Evolutionary conservation across 2,888 invertebrate species (phyloP), one percentile per base, ranked within the genome.

Genomic region (Euproctis similis): DNA sequence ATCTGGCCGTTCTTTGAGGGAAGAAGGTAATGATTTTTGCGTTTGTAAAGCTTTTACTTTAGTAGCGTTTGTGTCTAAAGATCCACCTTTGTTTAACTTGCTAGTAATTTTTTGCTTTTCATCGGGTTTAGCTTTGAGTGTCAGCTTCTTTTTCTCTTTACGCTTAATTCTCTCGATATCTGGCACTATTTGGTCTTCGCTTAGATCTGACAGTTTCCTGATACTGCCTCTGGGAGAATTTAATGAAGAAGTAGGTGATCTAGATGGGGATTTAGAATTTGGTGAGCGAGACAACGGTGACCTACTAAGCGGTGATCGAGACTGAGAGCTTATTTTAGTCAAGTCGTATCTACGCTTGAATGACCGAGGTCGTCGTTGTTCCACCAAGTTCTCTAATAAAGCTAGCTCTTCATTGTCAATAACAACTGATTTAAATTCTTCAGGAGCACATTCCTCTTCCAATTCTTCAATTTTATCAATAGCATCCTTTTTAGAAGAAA

Each of bases 381-480:
- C 82, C 1, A 81, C 70, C 29, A 89, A 66, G 43, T 87, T 84
- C 46, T 88, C 86, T 2, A 89, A 59, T 13, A 89, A 54, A 37
- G 85, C 73, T 25, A 85, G 53, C 51, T 89, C 89, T 49, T 89
- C 89, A 12, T 68, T 84, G 46, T 89, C 89, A 39, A 89, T 86
- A 4, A 85, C 61, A 8, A 87, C 75, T 6, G 86, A 72, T 40
- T 78, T 59, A 34, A 85, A 35, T 67, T 85, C 60, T 46, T 68
- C 46, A 20, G 59, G 55, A 30, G 85, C 51, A 22, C 73, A 73
- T 13, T 88, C 87, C 31, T 86, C 85, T 44, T 88, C 87, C 1
- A 87, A 86, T 40, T 88, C 88, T 6, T 85, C 82, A 12, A 77
- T 77, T 42, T 76, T 75, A 12, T 74, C 78, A 35, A 82, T 81